Evolutionary conservation across 1,140 invertebrate species (phyloP).

Genomic region (Lepidurus arcticus): DNA sequence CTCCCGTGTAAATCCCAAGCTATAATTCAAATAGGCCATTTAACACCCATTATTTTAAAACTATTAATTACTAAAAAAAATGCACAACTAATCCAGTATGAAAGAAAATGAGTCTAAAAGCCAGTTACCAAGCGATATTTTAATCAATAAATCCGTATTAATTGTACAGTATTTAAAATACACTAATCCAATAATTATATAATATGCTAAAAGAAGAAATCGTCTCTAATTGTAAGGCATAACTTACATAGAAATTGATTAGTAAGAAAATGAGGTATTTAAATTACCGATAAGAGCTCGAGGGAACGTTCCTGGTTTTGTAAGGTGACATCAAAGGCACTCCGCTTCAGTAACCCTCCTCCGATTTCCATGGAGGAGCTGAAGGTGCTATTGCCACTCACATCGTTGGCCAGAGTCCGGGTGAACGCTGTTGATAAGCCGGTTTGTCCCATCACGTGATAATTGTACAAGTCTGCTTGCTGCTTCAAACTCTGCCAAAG

Average conservation of each 20-base stretch:
- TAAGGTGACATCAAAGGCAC: conserved; percentile 64
- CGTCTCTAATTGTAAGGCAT: too few relatives aligned
- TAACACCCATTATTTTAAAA: not conserved
- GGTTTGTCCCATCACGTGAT: conserved; percentile 57
- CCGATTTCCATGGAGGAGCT: conserved; percentile 63
- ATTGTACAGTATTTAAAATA: too few relatives aligned
- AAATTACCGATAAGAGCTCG: conserved; percentile 48
- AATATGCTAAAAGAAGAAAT: too few relatives aligned
- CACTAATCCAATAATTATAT: too few relatives aligned
- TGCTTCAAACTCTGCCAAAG: conserved; percentile 41
- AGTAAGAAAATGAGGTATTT: not conserved
- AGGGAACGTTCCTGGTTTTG: conserved; percentile 49
- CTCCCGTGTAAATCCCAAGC: conserved; percentile 74
- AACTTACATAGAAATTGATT: too few relatives aligned
- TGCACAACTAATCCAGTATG: not conserved
- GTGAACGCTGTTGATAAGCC: conserved; percentile 67
- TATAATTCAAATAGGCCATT: conserved; percentile 43
- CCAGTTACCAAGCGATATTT: too few relatives aligned
- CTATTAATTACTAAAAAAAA: not conserved
- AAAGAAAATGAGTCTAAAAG: too few relatives aligned
- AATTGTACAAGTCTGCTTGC: conserved; percentile 54
- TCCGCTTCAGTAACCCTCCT: conserved; percentile 66
- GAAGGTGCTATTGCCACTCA: conserved; percentile 61
- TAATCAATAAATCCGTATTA: too few relatives aligned
- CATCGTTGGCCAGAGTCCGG: conserved; percentile 53